phyloP scores from a whole-genome alignment of 2,797 vertebrate species.

The Karalla daura region DNA sequence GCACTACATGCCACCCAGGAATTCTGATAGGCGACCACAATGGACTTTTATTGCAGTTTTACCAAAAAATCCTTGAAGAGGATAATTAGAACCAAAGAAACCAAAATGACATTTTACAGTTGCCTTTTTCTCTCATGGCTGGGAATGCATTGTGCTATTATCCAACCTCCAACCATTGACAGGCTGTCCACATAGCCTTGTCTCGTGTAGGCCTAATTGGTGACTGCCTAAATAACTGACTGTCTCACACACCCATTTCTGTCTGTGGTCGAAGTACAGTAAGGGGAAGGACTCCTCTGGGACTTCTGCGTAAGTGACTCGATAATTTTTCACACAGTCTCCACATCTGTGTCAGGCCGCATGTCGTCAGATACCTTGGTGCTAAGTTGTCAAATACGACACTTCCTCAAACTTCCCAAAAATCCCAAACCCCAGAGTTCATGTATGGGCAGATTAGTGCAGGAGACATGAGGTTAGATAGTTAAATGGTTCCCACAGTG shows the following conservation, averaged over 20 bases:
- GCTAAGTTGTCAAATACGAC: constrained; percentile 16
- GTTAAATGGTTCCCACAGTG: constrained; percentile 52
- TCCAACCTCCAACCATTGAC: constrained; percentile 51
- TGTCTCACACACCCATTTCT: constrained; percentile 47
- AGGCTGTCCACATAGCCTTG: constrained; percentile 44
- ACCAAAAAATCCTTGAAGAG: constrained; percentile 41
- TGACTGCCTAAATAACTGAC: constrained; percentile 43
- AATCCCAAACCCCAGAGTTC: constrained; percentile 24
- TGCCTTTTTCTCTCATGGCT: constrained; percentile 51
- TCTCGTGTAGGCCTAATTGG: constrained; percentile 51
- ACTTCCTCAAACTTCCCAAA: constrained; percentile 2
- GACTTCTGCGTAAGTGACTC: constrained; percentile 5
- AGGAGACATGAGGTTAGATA: constrained; percentile 18
- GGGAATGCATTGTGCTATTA: constrained; percentile 64
- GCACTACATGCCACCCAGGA: constrained; percentile 31
- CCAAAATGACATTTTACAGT: constrained; percentile 60
- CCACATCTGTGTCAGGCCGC: constrained; percentile 14
- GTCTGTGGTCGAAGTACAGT: constrained; percentile 53
- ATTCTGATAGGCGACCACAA: constrained; percentile 41
- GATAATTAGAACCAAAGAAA: constrained; percentile 60
- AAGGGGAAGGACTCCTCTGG: constrained; percentile 21
- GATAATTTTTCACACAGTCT: constrained; percentile 3
- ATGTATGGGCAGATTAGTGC: constrained; percentile 19
- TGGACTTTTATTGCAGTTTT: constrained; percentile 42
- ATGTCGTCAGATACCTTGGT: constrained; percentile 24